A percentile compares a stretch with the other conserved stretches of the same genome.
Conservation (phyloP, 2,797 vertebrate species). For the Atherinosoma microstoma region DNA sequence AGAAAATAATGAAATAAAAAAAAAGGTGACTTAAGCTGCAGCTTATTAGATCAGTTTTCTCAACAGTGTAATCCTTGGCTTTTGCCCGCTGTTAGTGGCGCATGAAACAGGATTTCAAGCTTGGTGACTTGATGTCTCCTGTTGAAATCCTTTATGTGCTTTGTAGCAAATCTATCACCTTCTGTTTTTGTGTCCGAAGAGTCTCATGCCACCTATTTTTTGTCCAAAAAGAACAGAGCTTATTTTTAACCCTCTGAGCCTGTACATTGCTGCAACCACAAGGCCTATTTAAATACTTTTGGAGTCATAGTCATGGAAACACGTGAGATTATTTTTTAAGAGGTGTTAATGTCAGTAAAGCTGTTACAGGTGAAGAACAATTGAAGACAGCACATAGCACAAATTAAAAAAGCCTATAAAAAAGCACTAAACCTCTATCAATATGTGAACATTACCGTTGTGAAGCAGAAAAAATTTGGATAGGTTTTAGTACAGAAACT, state of each 20-base stretch:
- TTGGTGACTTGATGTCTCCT: constrained; percentile 6
- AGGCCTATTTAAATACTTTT: background rate
- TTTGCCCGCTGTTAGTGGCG: background rate
- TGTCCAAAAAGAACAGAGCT: background rate
- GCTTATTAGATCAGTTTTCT: background rate
- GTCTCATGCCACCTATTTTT: background rate
- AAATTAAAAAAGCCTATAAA: no score
- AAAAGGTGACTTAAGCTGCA: constrained; percentile 1
- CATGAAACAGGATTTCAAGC: constrained; percentile 2
- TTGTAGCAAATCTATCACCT: background rate
- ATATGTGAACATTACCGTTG: no score
- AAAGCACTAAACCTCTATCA: no score
- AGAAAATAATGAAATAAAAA: background rate
- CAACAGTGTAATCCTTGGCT: constrained; percentile 12
- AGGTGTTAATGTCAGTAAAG: no score
- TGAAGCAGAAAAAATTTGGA: no score
- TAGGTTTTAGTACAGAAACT: no score
- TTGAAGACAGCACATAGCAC: no score
- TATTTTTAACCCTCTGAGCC: background rate
- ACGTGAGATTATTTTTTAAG: no score
- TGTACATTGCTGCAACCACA: background rate
- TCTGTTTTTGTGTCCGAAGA: background rate
- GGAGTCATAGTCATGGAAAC: no score
- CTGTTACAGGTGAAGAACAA: no score
- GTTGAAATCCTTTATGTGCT: background rate